Evolutionary conservation across 2,797 vertebrate species (phyloP), one percentile per base, ranked within the genome.

Genomic region (Sparus aurata): DNA sequence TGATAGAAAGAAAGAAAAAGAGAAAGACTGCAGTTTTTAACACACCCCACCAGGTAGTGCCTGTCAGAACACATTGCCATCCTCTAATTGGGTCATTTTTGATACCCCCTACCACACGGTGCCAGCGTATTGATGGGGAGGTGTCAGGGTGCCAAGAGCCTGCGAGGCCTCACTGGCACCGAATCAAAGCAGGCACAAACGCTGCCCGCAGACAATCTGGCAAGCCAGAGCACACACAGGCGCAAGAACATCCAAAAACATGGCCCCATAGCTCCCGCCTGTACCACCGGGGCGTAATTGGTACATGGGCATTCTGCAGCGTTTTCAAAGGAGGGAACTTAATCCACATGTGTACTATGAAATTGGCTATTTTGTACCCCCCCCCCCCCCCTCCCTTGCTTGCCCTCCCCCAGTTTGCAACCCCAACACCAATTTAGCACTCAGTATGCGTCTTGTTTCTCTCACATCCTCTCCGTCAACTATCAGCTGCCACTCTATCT

Each of bases 321-420:
- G 16, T 89, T 92, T 95, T 95, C 93, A 95, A 96, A 95, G 93
- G 90, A 87, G 78, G 91, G 92, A 91, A 90, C 92, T 92, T 96
- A 96, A 96, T 96, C 95, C 95, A 94, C 93, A 95, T 93, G 93
- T 95, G 93, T 94, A 94, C 90, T 95, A 95, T 95, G 94, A 96
- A 96, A 96, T 96, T 94, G 94, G 92, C 90, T 89, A 91, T 93
- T 96, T 95, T 95, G 93, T 95, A 94, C 77, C 89, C 83, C 83
- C 80, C 84, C 57, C 47, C 57, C 23, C 58, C 25, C 50, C 74
- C 73, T 77, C 67, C 55, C 74, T 63, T 67, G 43, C 82, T 75
- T 59, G 53, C 83, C 84, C 81, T 78, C 90, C 89, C 85, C 88
- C 87, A 80, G 79, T 88, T 85, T 84, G 79, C 84, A 84, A 89